Evolutionary conservation across 2,888 invertebrate species (phyloP).

Genomic region (Ptycholaimellus sp.): DNA sequence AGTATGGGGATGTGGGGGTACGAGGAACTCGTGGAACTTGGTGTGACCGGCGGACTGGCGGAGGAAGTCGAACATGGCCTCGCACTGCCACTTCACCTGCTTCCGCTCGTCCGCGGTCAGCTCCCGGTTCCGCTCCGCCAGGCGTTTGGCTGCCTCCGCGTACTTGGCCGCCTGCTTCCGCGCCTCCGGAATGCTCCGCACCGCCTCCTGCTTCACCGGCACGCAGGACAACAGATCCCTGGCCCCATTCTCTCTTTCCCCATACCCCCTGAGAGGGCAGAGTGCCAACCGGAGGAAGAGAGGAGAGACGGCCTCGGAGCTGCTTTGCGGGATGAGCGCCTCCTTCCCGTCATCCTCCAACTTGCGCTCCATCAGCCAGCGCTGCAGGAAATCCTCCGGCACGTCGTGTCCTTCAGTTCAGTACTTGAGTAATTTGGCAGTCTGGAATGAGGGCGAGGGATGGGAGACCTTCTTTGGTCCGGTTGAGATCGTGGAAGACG

Average conservation of each 20-base stretch:
- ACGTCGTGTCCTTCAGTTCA: too few relatives aligned
- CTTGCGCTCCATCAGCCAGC: too few relatives aligned
- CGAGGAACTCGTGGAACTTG: too few relatives aligned
- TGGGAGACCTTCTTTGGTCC: slow-evolving; percentile 50
- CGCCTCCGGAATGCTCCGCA: slow-evolving; percentile 81
- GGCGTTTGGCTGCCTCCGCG: slow-evolving; percentile 66
- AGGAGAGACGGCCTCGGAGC: too few relatives aligned
- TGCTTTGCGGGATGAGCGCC: too few relatives aligned
- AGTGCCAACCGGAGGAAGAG: too few relatives aligned
- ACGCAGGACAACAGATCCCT: slow-evolving; percentile 31
- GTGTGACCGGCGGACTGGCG: slow-evolving; percentile 49
- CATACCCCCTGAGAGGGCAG: too few relatives aligned
- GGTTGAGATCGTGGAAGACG: slow-evolving; percentile 77
- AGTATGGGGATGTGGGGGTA: too few relatives aligned
- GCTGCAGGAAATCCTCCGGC: too few relatives aligned
- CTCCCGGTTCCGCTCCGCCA: slow-evolving; percentile 37
- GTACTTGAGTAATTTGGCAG: too few relatives aligned
- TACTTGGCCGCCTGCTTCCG: slow-evolving; percentile 72
- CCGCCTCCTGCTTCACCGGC: slow-evolving; percentile 76
- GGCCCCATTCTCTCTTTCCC: too few relatives aligned
- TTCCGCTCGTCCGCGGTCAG: slow-evolving; percentile 76
- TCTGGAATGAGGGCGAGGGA: background rate
- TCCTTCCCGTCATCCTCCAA: too few relatives aligned
- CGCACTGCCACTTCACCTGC: slow-evolving; percentile 93
- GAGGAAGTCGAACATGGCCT: slow-evolving; percentile 86